These are phyloP conservation scores for Phyllotreta striolata DNA, from an alignment of 2,888 invertebrate genomes.

Conservation along the genomic window DNA sequence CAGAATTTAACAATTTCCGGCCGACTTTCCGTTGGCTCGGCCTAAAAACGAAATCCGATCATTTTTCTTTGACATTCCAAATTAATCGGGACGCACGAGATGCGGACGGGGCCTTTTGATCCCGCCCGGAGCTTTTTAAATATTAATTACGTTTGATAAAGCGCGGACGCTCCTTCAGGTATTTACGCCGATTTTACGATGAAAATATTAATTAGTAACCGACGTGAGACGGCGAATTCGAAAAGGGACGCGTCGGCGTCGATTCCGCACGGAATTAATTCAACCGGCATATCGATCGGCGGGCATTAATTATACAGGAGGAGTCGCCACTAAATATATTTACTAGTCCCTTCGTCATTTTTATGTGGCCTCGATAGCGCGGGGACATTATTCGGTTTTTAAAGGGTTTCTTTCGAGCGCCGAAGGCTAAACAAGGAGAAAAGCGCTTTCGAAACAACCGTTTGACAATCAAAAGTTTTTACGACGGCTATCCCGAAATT, in stretches of 20 bases:
- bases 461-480: conserved; percentile 9
- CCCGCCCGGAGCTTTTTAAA: conserved; percentile 4
- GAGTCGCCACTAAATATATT: no score
- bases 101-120: conserved; percentile 6
- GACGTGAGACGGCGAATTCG: no score
- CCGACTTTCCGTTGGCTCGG: not conserved
- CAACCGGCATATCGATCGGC: no score
- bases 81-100: conserved; percentile 14
- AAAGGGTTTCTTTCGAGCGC: no score
- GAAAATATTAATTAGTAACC: no score
- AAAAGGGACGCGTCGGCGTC: no score
- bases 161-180: conserved; percentile 5
- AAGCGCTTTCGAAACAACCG: not conserved
- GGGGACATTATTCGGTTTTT: no score
- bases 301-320: no score
- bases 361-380: no score
- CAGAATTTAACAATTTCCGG: not conserved
- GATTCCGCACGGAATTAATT: no score
- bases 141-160: conserved; percentile 16
- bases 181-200: conserved; percentile 7
- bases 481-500: conserved; percentile 1
- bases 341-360: no score
- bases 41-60: conserved; percentile 4
- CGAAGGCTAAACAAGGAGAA: not conserved
- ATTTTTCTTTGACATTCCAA: conserved; percentile 15